Evolutionary conservation across 1,140 invertebrate genomes (phyloP), one percentile per base, ranked within the genome.

Genomic region (Drosophila ogumai): DNA sequence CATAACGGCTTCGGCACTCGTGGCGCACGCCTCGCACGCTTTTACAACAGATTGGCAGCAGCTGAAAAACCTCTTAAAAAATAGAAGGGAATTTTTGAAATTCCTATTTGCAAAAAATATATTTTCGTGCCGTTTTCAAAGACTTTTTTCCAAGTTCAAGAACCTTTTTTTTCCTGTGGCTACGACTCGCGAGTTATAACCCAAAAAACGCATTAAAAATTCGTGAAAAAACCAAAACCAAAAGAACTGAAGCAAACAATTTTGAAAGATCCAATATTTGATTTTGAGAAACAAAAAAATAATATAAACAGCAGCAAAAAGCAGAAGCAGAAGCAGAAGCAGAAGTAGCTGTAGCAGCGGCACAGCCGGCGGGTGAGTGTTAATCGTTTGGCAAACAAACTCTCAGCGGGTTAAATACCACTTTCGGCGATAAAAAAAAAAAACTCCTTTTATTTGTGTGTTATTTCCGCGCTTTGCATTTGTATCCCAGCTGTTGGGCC

Each of bases 1-100:
- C 85, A 90, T 90, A 90, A 90, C 85, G 85, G 85, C 85, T 90
- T 90, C 78, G 85, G 85, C 85, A 81, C 69, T 90, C 85, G 86
- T 81, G 75, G 85, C 86, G 85, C 86, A 82, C 85, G 86, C 79
- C 78, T 90, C 81, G 78, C 52, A 52, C 56, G 67, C 74, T 71
- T 80, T 69, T 66, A 22, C 73, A 77, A 25, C 81, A 59, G 17
- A 72, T 58, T 71, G 10, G 28, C 41, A 31, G 13, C 54, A 36
- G 34, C 49, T 22, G 3, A 36, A 47, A 32, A 13, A 19, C 7
- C 32, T 9, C 9, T 6, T 0, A 7, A 32, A 31, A 15, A 28
- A 49, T 9, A 7, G 34, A 8, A 31, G 52, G 13, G 3, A 22
- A 38, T 55, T 38, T 38, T 54, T 38, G 8, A 6, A 38, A 25